A percentile compares a stretch with the other conserved stretches of the same genome.
phyloP scores from a whole-genome alignment of 2,113 vertebrate genomes.

The Ailurus styani region DNA sequence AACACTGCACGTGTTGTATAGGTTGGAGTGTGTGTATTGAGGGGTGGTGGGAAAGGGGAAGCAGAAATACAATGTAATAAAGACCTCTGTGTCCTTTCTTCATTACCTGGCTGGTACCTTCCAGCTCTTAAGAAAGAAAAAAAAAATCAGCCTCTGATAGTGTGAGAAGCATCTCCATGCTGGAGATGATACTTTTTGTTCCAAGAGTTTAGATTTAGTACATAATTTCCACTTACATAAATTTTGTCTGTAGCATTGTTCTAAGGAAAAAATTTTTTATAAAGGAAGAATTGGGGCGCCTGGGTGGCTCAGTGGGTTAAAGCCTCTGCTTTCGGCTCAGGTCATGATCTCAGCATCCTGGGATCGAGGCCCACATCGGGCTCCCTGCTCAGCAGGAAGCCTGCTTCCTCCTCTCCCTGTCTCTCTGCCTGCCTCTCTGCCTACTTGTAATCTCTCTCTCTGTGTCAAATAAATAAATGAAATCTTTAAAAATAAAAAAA shows the following conservation, averaged over 20 bases:
- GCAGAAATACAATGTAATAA: background rate
- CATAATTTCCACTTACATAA: background rate
- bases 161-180: no score
- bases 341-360: no score
- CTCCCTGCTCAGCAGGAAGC: no score
- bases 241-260: background rate
- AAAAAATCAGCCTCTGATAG: background rate
- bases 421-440: no score
- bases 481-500: no score
- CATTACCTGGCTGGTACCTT: background rate
- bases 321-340: no score
- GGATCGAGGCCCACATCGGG: no score
- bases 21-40: background rate
- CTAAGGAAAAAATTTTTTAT: background rate
- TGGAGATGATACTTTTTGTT: background rate
- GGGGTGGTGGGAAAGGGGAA: background rate
- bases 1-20: no score
- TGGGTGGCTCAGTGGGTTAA: no score
- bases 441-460: no score
- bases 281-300: slow-evolving; percentile 22
- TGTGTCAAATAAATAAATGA: no score
- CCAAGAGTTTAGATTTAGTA: background rate
- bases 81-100: background rate
- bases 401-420: no score
- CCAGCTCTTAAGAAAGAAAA: background rate